Conservation (phyloP, 1,140 invertebrate species). For the Heliconius nattereri region DNA sequence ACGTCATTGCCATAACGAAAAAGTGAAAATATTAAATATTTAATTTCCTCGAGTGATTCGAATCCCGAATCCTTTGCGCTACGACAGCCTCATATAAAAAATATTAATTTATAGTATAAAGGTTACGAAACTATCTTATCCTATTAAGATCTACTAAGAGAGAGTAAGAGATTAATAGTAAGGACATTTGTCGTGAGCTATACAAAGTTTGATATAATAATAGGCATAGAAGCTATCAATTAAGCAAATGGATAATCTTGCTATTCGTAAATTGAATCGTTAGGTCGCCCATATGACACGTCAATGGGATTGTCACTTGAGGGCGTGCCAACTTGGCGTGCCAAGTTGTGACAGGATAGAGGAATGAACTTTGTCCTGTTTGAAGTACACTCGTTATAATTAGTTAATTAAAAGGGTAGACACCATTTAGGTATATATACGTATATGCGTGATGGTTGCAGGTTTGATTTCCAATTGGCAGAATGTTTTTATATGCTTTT, state of each 20-base stretch:
- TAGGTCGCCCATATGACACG: not conserved
- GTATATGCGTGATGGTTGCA: not conserved
- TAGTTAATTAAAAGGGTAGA: not conserved
- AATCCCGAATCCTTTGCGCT: too few relatives aligned
- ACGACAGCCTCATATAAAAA: too few relatives aligned
- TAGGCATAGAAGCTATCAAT: not conserved
- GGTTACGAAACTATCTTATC: too few relatives aligned
- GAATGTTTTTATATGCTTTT: not conserved
- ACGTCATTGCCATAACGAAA: too few relatives aligned
- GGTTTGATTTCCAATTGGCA: not conserved
- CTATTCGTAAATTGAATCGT: not conserved
- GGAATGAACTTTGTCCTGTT: not conserved
- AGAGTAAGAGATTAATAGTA: too few relatives aligned
- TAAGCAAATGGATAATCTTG: not conserved
- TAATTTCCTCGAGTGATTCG: too few relatives aligned
- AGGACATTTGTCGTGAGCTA: not conserved
- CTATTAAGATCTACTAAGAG: too few relatives aligned
- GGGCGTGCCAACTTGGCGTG: not conserved
- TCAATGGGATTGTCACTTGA: not conserved
- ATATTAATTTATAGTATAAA: too few relatives aligned
- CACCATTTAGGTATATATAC: not conserved
- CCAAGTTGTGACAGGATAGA: not conserved
- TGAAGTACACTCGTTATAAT: not conserved
- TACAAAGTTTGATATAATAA: not conserved
- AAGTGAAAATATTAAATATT: too few relatives aligned